phyloP scores from a whole-genome alignment of 1,140 invertebrate species.

The Triops cancriformis region DNA sequence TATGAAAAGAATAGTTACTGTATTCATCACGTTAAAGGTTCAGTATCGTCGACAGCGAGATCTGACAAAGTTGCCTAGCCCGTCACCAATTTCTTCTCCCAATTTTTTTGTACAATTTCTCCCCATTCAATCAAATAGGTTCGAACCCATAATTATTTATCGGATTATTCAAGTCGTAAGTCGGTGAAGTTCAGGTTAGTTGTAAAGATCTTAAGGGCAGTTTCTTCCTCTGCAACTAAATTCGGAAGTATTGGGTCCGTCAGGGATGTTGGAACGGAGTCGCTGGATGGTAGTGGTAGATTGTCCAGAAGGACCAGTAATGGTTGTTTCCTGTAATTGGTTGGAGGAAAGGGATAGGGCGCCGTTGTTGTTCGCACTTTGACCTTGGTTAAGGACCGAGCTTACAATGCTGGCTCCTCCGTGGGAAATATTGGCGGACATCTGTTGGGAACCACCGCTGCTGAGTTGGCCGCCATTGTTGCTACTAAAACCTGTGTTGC shows the following conservation, averaged over 20 bases:
- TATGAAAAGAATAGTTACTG: too few species aligned
- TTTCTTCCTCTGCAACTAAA: background rate
- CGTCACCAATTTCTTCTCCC: too few species aligned
- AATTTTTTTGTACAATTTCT: too few species aligned
- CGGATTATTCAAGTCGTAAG: background rate
- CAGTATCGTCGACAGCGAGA: too few species aligned
- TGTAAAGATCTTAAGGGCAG: background rate
- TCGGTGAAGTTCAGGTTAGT: background rate
- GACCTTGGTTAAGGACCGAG: background rate
- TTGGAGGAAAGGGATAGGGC: background rate
- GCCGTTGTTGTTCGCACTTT: background rate
- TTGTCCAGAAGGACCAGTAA: background rate
- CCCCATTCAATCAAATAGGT: too few species aligned
- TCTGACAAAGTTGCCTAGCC: too few species aligned
- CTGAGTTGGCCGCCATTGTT: background rate
- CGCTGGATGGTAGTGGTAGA: background rate
- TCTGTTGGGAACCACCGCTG: background rate
- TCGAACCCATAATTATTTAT: too few species aligned
- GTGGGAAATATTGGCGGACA: background rate
- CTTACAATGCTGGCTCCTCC: constrained; percentile 7
- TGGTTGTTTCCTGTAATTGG: background rate
- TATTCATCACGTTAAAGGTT: too few species aligned
- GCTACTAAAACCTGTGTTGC: background rate
- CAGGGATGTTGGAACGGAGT: background rate
- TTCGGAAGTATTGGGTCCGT: background rate